Percentiles rank a stretch among this genome's conserved stretches.
These are phyloP conservation scores for Colistium nudipinnis DNA, from an alignment of 2,113 vertebrate species.

Conservation along the genomic window DNA sequence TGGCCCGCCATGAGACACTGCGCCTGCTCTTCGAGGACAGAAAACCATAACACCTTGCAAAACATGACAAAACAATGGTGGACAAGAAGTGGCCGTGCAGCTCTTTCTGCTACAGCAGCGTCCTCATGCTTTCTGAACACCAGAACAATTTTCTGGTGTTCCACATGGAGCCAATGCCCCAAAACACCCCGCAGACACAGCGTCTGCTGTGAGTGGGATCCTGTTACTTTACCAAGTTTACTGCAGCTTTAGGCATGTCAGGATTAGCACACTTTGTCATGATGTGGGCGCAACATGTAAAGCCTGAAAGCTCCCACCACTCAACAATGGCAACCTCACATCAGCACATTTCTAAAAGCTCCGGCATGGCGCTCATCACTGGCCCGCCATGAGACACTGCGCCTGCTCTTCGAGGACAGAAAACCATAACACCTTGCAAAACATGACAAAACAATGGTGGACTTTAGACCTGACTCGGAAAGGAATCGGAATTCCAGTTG, in stretches of 20 bases:
- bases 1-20: neutral
- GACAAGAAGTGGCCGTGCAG: neutral
- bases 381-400: neutral
- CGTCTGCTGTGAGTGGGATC: slow-evolving; percentile 8
- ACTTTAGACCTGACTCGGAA: slow-evolving; percentile 31
- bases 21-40: neutral
- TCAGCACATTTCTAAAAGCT: neutral
- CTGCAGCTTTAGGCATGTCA: slow-evolving; percentile 27
- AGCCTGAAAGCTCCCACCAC: slow-evolving; percentile 7
- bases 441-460: slow-evolving; percentile 25
- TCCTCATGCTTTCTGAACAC: slow-evolving; percentile 27
- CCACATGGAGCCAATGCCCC: neutral
- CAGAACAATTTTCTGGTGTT: slow-evolving; percentile 40
- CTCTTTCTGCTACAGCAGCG: slow-evolving; percentile 16
- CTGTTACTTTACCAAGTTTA: slow-evolving; percentile 36
- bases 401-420: neutral
- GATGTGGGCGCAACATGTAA: slow-evolving; percentile 22
- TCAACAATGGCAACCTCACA: slow-evolving; percentile 7
- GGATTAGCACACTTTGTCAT: slow-evolving; percentile 31
- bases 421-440: neutral
- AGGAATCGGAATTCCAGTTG: slow-evolving; percentile 2
- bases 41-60: neutral
- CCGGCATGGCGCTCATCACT: neutral
- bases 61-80: no score
- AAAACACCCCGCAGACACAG: slow-evolving; percentile 7